Percentiles rank a stretch among this genome's conserved stretches.
Evolutionary conservation across 1,140 invertebrate genomes (phyloP).

Genomic region (Calliopsis andreniformis): DNA sequence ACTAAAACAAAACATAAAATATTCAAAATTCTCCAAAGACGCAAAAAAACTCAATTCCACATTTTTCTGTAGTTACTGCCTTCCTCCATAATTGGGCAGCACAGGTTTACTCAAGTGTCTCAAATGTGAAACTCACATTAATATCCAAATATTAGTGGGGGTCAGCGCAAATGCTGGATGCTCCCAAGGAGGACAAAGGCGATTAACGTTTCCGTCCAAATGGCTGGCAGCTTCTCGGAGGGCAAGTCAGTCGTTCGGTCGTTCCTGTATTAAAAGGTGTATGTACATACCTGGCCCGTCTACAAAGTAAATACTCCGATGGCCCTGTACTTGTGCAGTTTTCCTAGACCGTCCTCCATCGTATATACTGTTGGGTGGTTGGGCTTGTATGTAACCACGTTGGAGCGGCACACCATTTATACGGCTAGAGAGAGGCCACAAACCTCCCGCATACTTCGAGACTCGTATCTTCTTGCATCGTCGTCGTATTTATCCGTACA

Average conservation of each 20-base stretch:
- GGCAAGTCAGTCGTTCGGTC: too few species aligned
- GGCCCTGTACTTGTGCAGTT: constrained; percentile 20
- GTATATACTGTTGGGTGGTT: constrained; percentile 68
- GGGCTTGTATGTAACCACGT: constrained; percentile 23
- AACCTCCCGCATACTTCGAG: constrained; percentile 53
- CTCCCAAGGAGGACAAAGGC: too few species aligned
- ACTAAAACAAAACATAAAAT: too few species aligned
- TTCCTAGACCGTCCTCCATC: constrained; percentile 31
- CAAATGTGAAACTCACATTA: too few species aligned
- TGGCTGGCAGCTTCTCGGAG: too few species aligned
- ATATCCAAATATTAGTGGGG: too few species aligned
- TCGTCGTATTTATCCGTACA: constrained; percentile 38
- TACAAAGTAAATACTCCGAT: constrained; percentile 14
- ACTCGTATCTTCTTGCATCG: constrained; percentile 2
- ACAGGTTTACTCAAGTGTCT: too few species aligned
- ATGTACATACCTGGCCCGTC: constrained; percentile 15
- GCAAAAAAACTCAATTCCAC: too few species aligned
- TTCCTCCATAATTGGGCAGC: too few species aligned
- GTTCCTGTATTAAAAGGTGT: constrained; percentile 2
- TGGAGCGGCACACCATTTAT: constrained; percentile 9
- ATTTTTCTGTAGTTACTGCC: too few species aligned
- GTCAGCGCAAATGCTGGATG: too few species aligned
- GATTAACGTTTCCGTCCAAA: neutral
- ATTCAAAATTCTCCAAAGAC: too few species aligned
- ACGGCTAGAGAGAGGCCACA: constrained; percentile 41